phyloP scores from a whole-genome alignment of 2,113 vertebrate species.

The Xenotilapia leptura region DNA sequence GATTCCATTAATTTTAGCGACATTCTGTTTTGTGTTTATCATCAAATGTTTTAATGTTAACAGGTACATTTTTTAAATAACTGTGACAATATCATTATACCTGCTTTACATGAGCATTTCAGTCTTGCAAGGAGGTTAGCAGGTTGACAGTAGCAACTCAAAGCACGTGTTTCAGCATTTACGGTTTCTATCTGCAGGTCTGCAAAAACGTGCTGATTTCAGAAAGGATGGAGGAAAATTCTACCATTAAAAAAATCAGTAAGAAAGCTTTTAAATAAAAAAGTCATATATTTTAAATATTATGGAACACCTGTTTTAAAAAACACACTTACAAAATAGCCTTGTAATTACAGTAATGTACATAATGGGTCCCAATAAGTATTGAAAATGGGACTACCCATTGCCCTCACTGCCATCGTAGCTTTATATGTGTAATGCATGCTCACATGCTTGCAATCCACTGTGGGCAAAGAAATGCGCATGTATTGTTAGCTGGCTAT shows the following conservation, averaged over 20 bases:
- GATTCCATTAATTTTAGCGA: neutral
- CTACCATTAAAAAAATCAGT: neutral
- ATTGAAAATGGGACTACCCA: neutral
- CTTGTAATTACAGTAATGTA: neutral
- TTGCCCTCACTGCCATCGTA: neutral
- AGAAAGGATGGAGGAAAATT: neutral
- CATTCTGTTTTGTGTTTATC: neutral
- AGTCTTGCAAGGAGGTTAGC: neutral
- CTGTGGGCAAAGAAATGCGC: neutral
- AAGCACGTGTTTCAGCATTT: neutral
- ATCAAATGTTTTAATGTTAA: neutral
- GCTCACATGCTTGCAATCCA: neutral
- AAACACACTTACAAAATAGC: neutral
- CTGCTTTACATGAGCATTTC: neutral
- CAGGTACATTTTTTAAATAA: neutral
- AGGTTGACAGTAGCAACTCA: neutral
- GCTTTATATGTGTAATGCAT: neutral
- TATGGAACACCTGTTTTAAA: neutral
- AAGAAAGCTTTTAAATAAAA: neutral
- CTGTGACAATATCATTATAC: neutral
- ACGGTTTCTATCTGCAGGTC: conserved; percentile 63
- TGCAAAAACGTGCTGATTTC: conserved; percentile 82
- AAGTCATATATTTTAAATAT: neutral
- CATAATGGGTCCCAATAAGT: neutral
- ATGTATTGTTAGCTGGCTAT: neutral